Base-by-base conservation (phyloP, 2,113 vertebrate species). In the Mastomys coucha region DNA sequence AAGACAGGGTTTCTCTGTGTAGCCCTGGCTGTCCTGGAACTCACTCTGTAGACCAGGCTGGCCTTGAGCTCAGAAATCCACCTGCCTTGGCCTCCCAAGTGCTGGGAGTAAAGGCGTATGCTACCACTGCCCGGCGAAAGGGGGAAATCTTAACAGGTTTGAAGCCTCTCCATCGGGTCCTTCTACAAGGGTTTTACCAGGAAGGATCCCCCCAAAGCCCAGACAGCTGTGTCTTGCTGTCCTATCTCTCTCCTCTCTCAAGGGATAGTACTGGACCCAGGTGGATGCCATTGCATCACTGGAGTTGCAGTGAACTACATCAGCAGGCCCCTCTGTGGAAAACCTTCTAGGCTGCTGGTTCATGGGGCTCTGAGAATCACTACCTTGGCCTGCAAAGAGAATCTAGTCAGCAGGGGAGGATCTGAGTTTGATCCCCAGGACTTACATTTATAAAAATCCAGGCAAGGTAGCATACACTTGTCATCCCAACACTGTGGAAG, bases 211-310 rank as follows among this genome's bases (percentile, higher is more conserved):
- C 56, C 20, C 12, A 24, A 63, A n/a, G 12, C 80, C 91, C 33
- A 2, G 0, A 0, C 22, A 88, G 17, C 63, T 84, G 42, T 60
- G 39, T 24, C 88, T 49, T 0, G 39, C 58, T 1, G 0, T 45
- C 39, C 80, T 53, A 10, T 26, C 65, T 84, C 65, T 84, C 14
- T 63, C 28, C 14, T 42, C 33, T 31, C 51, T 65, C 42, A 22
- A n/a, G 42, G 4, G 58, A 56, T 20, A 81, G 78, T 33, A 1
- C 19, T 24, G 26, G 77, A 77, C 72, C 17, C 31, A n/a, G 36
- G 36, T 5, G 3, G 17, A 72, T 6, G 28, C n/a, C 1, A 0
- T 24, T 0, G 0, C 0, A 1, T 36, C 39, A 20, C 0, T 8
- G 9, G 60, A 42, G 56, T 31, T 33, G 73, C 76, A 4, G 67